These are phyloP conservation scores for Chromoteleia sp. DNA, from an alignment of 2,888 invertebrate genomes.

Conservation along the genomic window DNA sequence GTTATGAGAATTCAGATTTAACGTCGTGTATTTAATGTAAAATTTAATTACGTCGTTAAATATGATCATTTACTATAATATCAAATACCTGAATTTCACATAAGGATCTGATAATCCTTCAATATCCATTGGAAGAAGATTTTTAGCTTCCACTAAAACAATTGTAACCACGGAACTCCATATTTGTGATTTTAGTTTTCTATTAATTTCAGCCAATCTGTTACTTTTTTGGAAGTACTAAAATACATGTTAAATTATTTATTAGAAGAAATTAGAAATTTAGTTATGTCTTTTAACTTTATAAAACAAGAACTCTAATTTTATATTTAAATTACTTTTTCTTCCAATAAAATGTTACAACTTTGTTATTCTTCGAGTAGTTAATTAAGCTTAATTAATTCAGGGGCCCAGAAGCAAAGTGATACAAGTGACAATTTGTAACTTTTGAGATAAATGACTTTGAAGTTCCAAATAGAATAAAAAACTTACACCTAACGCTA, in stretches of 20 bases:
- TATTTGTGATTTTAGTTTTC: slow-evolving; percentile 95
- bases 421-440: too few relatives aligned
- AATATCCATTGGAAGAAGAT: slow-evolving; percentile 94
- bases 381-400: neutral
- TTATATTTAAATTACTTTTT: too few relatives aligned
- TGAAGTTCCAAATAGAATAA: too few relatives aligned
- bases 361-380: neutral
- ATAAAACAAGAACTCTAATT: too few relatives aligned
- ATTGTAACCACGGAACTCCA: slow-evolving; percentile 99
- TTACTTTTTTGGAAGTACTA: slow-evolving; percentile 93
- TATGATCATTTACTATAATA: slow-evolving; percentile 2
- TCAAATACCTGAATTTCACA: slow-evolving; percentile 95
- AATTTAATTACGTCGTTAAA: neutral
- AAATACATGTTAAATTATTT: slow-evolving; percentile 1
- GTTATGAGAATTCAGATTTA: too few relatives aligned
- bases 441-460: too few relatives aligned
- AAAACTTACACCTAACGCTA: too few relatives aligned
- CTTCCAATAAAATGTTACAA: neutral
- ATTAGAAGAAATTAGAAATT: neutral
- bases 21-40: too few relatives aligned
- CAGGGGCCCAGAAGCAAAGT: too few relatives aligned
- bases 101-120: slow-evolving; percentile 96
- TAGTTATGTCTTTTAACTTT: too few relatives aligned
- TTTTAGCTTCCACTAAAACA: slow-evolving; percentile 97
- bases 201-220: slow-evolving; percentile 92